Evolutionary conservation across 1,140 invertebrate genomes (phyloP), one percentile per base, ranked within the genome.

Genomic region (Drosophila insularis): DNA sequence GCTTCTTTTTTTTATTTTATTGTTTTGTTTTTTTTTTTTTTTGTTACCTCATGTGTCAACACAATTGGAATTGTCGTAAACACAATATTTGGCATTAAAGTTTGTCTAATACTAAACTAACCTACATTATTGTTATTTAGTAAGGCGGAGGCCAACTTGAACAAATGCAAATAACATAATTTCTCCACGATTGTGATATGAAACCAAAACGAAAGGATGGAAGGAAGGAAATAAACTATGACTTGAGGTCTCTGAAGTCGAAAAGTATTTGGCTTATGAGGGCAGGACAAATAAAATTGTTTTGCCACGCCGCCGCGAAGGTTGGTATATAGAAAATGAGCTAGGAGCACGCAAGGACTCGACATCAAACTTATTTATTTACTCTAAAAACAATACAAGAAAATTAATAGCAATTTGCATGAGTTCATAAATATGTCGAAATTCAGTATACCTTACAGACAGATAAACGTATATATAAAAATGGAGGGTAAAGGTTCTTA

Each of bases 341-440:
- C 56, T 60, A 63, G 68, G 54, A 63, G 69, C 84, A 89, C 85
- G 84, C 84, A 89, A 89, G 77, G 74, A 59, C 70, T 73, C 80
- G 81, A 87, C 84, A 82, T 89, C 84, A 89, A 78, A 79, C 80
- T 87, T 87, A 87, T 87, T 87, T 87, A 87, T 87, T 87, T 89
- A 89, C 84, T 89, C 85, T 89, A 89, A 89, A 89, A 89, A 89
- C 84, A 80, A 89, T 89, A 89, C 84, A 77, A 80, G 84, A 84
- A 84, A 89, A 89, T 89, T 89, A 89, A 89, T 89, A 78, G 84
- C 84, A 89, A 89, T 89, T 89, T 89, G 84, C 67, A 80, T 79
- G 81, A 71, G 71, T 89, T 84, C 77, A 89, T 89, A 89, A 87
- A 87, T 77, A 89, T 89, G 80, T 84, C 78, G 73, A 69, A 84